These are phyloP conservation scores for Papilio protenor DNA, from an alignment of 2,888 invertebrate genomes.

Conservation along the genomic window DNA sequence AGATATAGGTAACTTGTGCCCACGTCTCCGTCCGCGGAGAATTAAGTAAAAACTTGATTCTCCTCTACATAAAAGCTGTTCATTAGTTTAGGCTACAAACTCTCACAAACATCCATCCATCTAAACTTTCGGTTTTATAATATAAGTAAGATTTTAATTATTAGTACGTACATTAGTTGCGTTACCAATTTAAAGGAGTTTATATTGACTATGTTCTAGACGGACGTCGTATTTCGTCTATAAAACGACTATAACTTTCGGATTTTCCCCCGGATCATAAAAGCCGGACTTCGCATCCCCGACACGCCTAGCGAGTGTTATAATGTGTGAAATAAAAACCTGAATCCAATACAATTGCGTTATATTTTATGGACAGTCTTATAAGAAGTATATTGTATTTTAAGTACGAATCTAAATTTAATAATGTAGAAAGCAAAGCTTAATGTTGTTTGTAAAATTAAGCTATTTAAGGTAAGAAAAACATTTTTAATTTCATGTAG, in stretches of 20 bases:
- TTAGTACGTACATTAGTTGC: neutral
- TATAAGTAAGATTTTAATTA: neutral
- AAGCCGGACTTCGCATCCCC: constrained; percentile 51
- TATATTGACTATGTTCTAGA: constrained; percentile 15
- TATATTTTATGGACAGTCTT: constrained; percentile 58
- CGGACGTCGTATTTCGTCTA: constrained; percentile 57
- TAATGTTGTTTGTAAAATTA: neutral
- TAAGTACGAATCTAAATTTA: neutral
- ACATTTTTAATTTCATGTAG: too few relatives aligned
- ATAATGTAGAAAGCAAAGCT: neutral
- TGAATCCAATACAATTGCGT: constrained; percentile 64
- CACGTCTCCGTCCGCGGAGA: too few relatives aligned
- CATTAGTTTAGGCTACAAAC: too few relatives aligned
- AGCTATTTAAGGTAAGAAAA: neutral
- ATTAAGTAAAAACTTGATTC: too few relatives aligned
- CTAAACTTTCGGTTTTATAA: too few relatives aligned
- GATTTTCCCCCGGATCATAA: constrained; percentile 66
- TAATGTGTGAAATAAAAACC: constrained; percentile 74
- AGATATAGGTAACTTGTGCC: neutral
- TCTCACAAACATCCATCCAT: too few relatives aligned
- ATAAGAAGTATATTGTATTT: neutral
- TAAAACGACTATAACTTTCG: constrained; percentile 66
- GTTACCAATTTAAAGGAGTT: constrained; percentile 14
- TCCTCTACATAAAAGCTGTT: too few relatives aligned
- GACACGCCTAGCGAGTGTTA: constrained; percentile 59